Percentiles rank a stretch among this genome's conserved stretches.
phyloP scores from a whole-genome alignment of 2,888 invertebrate genomes.

The Lasius fuliginosus region DNA sequence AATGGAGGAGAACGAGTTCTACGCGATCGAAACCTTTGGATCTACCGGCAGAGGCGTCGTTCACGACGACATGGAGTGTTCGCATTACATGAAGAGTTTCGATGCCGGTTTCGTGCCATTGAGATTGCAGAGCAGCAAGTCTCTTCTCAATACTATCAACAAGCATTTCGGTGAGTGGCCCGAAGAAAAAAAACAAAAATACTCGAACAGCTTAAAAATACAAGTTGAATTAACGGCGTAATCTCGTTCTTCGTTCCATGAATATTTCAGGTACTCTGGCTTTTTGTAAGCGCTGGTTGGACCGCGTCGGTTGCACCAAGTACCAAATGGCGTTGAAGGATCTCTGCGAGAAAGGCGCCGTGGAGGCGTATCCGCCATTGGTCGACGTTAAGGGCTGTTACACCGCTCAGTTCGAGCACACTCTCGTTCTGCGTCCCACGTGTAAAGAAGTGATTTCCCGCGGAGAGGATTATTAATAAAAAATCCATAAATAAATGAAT shows the following conservation, averaged over 20 bases:
- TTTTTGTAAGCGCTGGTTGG: conserved; percentile 99
- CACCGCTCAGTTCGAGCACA: conserved; percentile 99
- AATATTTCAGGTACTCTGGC: conserved; percentile 91
- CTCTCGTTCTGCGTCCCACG: conserved; percentile 97
- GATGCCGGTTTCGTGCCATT: conserved; percentile 97
- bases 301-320: conserved; percentile 98
- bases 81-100: conserved; percentile 99
- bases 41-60: conserved; percentile 98
- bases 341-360: conserved; percentile 98
- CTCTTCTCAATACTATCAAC: conserved; percentile 96
- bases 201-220: neutral
- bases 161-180: conserved; percentile 93
- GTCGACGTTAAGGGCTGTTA: conserved; percentile 99
- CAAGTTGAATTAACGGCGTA: neutral
- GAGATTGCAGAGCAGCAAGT: conserved; percentile 96
- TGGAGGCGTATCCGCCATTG: conserved; percentile 99
- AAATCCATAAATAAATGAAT: conserved; percentile 22
- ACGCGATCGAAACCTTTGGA: conserved; percentile 99
- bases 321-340: conserved; percentile 99
- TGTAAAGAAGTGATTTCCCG: conserved; percentile 99
- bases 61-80: conserved; percentile 99
- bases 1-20: conserved; percentile 99
- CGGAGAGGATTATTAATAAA: conserved; percentile 95
- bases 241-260: neutral
- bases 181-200: neutral